Percentiles rank a stretch among this genome's conserved stretches.
Conservation (phyloP, 2,113 vertebrate species). For the Thinocorus orbignyianus region DNA sequence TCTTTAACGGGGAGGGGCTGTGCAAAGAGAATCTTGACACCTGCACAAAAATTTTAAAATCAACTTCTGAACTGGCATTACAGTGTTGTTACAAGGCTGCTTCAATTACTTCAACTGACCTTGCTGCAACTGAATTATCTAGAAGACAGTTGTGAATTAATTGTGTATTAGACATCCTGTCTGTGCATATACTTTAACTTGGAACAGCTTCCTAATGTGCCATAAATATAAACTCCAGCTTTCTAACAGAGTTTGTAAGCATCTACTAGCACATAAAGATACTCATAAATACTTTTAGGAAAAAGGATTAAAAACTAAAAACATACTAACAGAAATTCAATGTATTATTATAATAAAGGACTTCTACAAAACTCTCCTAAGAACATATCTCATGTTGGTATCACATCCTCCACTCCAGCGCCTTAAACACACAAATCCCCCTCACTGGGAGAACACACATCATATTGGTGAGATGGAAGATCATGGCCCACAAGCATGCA, state of each 20-base stretch:
- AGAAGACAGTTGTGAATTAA: background rate
- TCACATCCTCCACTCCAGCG: background rate
- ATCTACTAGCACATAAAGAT: background rate
- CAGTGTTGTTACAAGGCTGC: background rate
- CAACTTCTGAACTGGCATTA: background rate
- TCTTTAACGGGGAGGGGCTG: background rate
- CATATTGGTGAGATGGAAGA: background rate
- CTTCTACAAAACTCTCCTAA: background rate
- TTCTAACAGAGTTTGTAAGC: background rate
- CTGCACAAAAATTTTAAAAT: background rate
- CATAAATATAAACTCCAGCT: background rate
- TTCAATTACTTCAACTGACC: background rate
- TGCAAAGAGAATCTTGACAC: background rate
- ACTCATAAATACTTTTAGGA: background rate
- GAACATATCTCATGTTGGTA: background rate
- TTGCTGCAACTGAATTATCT: background rate
- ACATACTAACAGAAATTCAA: background rate
- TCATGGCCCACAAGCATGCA: fast-evolving
- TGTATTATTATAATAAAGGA: background rate
- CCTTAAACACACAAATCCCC: background rate
- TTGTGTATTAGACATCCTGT: background rate
- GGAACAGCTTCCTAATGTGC: background rate
- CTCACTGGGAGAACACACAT: background rate
- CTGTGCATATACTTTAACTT: background rate
- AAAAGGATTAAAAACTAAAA: background rate